These are phyloP conservation scores for Botia almorhae DNA, from an alignment of 2,797 vertebrate species.

Conservation along the genomic window DNA sequence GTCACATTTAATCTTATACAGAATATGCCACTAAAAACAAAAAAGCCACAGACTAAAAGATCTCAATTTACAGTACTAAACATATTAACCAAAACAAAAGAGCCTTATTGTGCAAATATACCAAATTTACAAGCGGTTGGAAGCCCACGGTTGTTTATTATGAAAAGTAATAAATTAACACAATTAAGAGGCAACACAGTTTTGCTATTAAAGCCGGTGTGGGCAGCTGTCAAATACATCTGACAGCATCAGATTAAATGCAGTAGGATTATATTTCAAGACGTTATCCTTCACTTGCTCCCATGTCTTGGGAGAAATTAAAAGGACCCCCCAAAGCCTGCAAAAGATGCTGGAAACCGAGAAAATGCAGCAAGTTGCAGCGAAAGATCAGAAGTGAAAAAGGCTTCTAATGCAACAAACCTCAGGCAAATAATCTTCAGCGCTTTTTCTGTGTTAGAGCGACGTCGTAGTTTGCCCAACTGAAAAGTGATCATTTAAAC, in stretches of 20 bases:
- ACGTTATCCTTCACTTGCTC: constrained; percentile 61
- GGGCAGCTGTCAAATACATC: constrained; percentile 33
- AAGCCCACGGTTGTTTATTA: constrained; percentile 70
- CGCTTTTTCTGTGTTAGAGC: constrained; percentile 50
- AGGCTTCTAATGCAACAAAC: constrained; percentile 65
- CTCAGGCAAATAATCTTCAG: constrained; percentile 71
- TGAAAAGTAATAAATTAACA: constrained; percentile 67
- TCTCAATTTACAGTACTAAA: constrained; percentile 36
- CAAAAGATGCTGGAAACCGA: constrained; percentile 59
- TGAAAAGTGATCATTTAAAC: constrained; percentile 53
- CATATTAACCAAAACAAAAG: constrained; percentile 47
- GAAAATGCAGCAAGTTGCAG: constrained; percentile 44
- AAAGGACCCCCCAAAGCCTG: constrained; percentile 51
- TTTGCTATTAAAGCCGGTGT: constrained; percentile 64
- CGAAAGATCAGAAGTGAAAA: constrained; percentile 13
- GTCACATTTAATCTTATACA: background rate
- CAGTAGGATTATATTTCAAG: constrained; percentile 60
- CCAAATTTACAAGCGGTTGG: constrained; percentile 72
- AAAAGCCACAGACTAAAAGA: background rate
- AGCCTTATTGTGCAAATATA: constrained; percentile 66
- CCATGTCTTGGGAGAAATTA: constrained; percentile 57
- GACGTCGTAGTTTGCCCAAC: constrained; percentile 54
- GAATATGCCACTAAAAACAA: background rate
- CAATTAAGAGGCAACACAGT: constrained; percentile 47
- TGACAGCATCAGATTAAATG: constrained; percentile 64